phyloP scores from a whole-genome alignment of 2,888 invertebrate genomes.

The Phyllotreta striolata region DNA sequence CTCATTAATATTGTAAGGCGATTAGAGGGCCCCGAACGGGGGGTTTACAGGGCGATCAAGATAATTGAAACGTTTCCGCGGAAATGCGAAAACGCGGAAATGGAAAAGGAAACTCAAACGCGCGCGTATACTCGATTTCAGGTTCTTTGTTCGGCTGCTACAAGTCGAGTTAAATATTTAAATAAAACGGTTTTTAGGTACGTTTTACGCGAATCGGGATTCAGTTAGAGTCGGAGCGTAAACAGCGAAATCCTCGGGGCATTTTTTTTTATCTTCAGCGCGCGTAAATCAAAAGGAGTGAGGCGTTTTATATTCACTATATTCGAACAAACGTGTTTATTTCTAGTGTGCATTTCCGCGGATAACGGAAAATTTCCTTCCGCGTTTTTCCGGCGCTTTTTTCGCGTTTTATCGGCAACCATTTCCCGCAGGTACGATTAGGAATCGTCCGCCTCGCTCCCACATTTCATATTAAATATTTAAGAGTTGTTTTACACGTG shows the following conservation, averaged over 20 bases:
- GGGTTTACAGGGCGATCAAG: conserved; percentile 29
- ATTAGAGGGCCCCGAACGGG: conserved; percentile 30
- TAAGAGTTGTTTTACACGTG: conserved; percentile 51
- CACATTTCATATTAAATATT: conserved; percentile 49
- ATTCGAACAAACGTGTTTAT: conserved; percentile 16
- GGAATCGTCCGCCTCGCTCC: conserved; percentile 45
- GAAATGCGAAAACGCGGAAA: conserved; percentile 3
- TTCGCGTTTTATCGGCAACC: conserved; percentile 57
- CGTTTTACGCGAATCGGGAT: neutral
- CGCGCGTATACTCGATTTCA: neutral
- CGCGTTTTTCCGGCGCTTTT: conserved; percentile 53
- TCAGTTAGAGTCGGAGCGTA: neutral
- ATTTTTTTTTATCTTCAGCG: no score
- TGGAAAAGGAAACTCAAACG: conserved; percentile 8
- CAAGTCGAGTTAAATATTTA: neutral
- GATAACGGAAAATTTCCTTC: conserved; percentile 12
- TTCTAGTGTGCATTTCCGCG: neutral
- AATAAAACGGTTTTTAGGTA: neutral
- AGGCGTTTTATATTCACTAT: no score
- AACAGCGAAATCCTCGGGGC: neutral
- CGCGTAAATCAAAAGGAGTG: no score
- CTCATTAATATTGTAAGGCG: conserved; percentile 42
- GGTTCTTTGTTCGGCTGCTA: neutral
- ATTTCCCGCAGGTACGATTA: conserved; percentile 57
- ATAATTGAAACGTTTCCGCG: conserved; percentile 28